Evolutionary conservation across 1,140 invertebrate species (phyloP).

Genomic region (Phenacoccus solenopsis): DNA sequence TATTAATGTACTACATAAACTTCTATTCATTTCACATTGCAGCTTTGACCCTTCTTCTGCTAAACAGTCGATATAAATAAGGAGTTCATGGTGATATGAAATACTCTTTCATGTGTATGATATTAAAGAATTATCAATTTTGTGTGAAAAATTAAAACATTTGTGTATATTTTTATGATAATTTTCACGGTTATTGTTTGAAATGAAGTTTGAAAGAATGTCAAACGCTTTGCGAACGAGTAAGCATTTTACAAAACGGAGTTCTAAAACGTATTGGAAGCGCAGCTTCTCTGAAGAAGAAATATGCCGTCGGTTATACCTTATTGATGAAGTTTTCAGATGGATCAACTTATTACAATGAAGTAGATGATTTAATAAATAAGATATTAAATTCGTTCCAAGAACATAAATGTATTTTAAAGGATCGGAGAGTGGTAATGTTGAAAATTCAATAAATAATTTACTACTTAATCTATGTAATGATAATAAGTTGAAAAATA

Average conservation of each 20-base stretch:
- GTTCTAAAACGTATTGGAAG: conserved; percentile 38
- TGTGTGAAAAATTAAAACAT: too few relatives aligned
- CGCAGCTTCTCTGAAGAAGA: conserved; percentile 36
- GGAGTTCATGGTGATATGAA: too few relatives aligned
- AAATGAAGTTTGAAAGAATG: background rate
- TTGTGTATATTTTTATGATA: too few relatives aligned
- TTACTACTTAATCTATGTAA: background rate
- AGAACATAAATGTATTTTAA: conserved; percentile 19
- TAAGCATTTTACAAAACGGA: conserved; percentile 60
- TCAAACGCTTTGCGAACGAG: background rate
- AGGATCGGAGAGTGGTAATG: conserved; percentile 26
- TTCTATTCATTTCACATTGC: too few relatives aligned
- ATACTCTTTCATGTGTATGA: too few relatives aligned
- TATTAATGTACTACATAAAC: too few relatives aligned
- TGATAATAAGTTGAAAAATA: background rate
- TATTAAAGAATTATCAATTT: too few relatives aligned
- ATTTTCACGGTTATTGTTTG: background rate
- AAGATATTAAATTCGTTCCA: conserved; percentile 8
- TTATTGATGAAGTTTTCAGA: conserved; percentile 33
- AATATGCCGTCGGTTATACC: conserved; percentile 37
- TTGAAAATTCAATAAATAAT: background rate
- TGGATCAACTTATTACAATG: background rate
- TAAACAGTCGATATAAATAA: too few relatives aligned
- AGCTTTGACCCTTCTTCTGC: too few relatives aligned
- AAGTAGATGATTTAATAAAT: conserved; percentile 12